Percentiles rank a stretch among this genome's conserved stretches.
These are phyloP conservation scores for Tetranychus cinnabarinus DNA, from an alignment of 1,140 invertebrate genomes.

Conservation along the genomic window DNA sequence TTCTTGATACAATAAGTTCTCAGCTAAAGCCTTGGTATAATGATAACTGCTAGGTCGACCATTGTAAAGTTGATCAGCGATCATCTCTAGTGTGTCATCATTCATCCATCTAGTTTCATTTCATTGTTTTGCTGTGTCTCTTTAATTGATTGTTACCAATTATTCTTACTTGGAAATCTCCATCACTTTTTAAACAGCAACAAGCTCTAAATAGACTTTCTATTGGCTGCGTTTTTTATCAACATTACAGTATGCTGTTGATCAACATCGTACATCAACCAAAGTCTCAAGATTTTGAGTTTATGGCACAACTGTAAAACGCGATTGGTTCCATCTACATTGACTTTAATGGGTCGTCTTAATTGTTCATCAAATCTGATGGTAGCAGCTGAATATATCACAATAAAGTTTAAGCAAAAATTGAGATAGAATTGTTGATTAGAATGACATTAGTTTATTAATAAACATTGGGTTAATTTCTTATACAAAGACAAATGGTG, in stretches of 20 bases:
- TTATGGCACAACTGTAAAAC: constrained; percentile 7
- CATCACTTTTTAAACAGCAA: not conserved
- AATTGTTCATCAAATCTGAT: constrained; percentile 25
- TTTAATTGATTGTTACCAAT: too few species aligned
- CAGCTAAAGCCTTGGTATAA: constrained; percentile 26
- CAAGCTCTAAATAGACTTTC: constrained; percentile 38
- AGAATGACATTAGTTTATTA: too few species aligned
- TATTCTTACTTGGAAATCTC: too few species aligned
- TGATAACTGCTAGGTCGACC: constrained; percentile 24
- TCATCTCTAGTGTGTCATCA: constrained; percentile 20
- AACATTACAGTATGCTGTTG: constrained; percentile 54
- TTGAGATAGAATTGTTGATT: too few species aligned
- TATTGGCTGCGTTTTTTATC: constrained; percentile 19
- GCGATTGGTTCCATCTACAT: constrained; percentile 12
- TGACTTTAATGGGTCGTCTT: constrained; percentile 21
- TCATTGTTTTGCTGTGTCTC: too few species aligned
- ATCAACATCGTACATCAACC: too few species aligned
- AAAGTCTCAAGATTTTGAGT: constrained; percentile 22
- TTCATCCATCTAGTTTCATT: constrained; percentile 21
- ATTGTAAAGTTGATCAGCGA: constrained; percentile 17
- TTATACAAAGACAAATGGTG: too few species aligned
- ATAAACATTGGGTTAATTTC: too few species aligned
- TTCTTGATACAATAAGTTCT: constrained; percentile 21
- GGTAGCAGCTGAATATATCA: constrained; percentile 28
- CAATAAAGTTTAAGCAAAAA: constrained; percentile 13